Evolutionary conservation across 30 jellyfish, hydroid and myxozoan species (phyloP).

Genomic region (Aurelia sp.): DNA sequence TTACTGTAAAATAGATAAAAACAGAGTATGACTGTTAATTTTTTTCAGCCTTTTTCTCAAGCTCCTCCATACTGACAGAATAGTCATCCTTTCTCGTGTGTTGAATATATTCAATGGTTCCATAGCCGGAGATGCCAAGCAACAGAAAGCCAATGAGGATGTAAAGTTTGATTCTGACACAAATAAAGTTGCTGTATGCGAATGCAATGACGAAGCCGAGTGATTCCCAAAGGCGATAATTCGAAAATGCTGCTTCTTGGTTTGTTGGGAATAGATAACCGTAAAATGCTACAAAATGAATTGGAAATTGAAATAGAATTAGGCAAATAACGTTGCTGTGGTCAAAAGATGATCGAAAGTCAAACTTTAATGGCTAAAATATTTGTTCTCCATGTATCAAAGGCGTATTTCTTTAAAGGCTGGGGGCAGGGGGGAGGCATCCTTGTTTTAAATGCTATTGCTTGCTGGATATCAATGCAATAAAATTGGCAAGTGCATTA

Average conservation of each 20-base stretch:
- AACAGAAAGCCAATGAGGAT: constrained; percentile 62
- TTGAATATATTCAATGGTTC: constrained; percentile 52
- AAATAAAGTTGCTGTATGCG: constrained; percentile 73
- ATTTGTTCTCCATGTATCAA: no score
- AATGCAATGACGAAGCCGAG: constrained; percentile 91
- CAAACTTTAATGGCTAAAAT: no score
- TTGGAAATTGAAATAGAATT: not conserved
- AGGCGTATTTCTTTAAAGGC: no score
- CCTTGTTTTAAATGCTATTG: no score
- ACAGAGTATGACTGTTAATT: no score
- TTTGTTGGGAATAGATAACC: constrained; percentile 87
- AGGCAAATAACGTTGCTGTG: no score
- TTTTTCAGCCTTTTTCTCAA: constrained; percentile 19
- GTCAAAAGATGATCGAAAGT: no score
- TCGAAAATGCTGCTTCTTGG: constrained; percentile 96
- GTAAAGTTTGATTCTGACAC: constrained; percentile 77
- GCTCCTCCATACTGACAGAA: constrained; percentile 57
- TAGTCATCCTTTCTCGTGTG: constrained; percentile 20
- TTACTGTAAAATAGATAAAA: no score
- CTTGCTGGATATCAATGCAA: no score
- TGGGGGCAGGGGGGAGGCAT: no score
- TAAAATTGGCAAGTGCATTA: no score
- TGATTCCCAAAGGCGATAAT: constrained; percentile 86
- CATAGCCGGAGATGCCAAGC: constrained; percentile 56
- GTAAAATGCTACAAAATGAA: constrained; percentile 77